Conservation (phyloP, 1,140 invertebrate genomes). For the Drosophila pseudoobscura region DNA sequence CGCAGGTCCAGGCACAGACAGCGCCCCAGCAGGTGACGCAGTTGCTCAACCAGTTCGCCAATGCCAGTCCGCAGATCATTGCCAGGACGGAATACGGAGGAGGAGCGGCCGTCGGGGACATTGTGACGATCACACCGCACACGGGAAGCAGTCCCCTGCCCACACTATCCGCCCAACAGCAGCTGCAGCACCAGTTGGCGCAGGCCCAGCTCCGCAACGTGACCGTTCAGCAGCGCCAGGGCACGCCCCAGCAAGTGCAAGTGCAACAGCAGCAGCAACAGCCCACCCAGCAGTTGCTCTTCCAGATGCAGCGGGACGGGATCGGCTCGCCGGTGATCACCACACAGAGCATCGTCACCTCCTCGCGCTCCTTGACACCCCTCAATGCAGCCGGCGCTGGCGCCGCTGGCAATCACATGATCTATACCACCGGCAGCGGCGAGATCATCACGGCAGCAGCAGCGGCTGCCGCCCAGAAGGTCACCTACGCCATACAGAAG, state of each 20-base stretch:
- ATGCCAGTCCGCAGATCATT: conserved; percentile 56
- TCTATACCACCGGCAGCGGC: conserved; percentile 75
- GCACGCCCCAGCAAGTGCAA: conserved; percentile 61
- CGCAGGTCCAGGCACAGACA: conserved; percentile 1
- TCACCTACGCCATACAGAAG: conserved; percentile 74
- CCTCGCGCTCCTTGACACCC: conserved; percentile 66
- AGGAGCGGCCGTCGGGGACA: conserved; percentile 69
- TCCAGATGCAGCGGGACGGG: conserved; percentile 74
- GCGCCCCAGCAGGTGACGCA: conserved; percentile 60
- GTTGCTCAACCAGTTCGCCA: conserved; percentile 61
- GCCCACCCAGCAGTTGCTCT: conserved; percentile 60
- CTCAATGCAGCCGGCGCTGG: conserved; percentile 61
- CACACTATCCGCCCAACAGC: conserved; percentile 64
- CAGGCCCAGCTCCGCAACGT: conserved; percentile 77
- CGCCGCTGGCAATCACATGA: conserved; percentile 71
- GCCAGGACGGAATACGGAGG: conserved; percentile 59
- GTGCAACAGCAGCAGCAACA: conserved; percentile 58
- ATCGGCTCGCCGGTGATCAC: conserved; percentile 47
- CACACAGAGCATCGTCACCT: conserved; percentile 11
- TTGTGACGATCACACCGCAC: conserved; percentile 73
- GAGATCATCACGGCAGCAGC: conserved; percentile 58
- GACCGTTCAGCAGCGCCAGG: conserved; percentile 72
- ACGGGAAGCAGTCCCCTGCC: conserved; percentile 61
- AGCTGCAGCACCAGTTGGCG: conserved; percentile 69
- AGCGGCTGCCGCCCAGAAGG: conserved; percentile 64